Percentiles rank a stretch among this genome's conserved stretches.
These are phyloP conservation scores for Hippocampus kuda DNA, from an alignment of 2,797 vertebrate genomes.

Conservation along the genomic window DNA sequence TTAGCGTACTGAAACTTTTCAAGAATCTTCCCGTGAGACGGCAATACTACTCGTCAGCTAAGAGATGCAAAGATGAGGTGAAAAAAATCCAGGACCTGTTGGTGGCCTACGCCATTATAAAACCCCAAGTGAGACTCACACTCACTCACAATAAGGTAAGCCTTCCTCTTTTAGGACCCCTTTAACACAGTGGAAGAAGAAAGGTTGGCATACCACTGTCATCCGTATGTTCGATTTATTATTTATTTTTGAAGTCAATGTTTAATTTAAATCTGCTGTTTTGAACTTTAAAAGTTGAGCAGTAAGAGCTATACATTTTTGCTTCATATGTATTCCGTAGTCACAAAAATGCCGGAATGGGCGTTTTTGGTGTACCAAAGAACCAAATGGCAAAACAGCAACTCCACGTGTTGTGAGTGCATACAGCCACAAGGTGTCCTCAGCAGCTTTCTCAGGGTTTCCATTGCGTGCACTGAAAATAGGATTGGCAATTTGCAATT, in stretches of 20 bases:
- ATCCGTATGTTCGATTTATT: background rate
- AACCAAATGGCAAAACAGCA: background rate
- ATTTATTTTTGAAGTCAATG: background rate
- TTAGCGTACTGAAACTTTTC: constrained; percentile 80
- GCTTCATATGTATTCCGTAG: too few relatives aligned
- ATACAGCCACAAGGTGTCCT: constrained; percentile 62
- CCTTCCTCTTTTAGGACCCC: too few relatives aligned
- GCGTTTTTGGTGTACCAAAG: background rate
- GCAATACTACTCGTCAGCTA: constrained; percentile 82
- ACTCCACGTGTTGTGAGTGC: background rate
- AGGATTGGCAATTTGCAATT: too few relatives aligned
- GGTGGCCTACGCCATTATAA: constrained; percentile 80
- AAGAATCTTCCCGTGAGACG: constrained; percentile 92
- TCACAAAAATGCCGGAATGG: background rate
- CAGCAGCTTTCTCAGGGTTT: constrained; percentile 30
- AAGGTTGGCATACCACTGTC: too few relatives aligned
- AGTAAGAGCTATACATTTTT: background rate
- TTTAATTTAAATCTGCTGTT: background rate
- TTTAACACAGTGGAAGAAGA: background rate
- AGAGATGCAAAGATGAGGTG: constrained; percentile 90
- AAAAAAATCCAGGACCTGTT: constrained; percentile 87
- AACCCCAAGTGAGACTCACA: constrained; percentile 79
- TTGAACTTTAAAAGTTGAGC: background rate
- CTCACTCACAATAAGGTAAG: constrained; percentile 73
- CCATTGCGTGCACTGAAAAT: background rate